Base-by-base conservation (phyloP, 2,113 vertebrate genomes). In the Ivindomyrus marchei region DNA sequence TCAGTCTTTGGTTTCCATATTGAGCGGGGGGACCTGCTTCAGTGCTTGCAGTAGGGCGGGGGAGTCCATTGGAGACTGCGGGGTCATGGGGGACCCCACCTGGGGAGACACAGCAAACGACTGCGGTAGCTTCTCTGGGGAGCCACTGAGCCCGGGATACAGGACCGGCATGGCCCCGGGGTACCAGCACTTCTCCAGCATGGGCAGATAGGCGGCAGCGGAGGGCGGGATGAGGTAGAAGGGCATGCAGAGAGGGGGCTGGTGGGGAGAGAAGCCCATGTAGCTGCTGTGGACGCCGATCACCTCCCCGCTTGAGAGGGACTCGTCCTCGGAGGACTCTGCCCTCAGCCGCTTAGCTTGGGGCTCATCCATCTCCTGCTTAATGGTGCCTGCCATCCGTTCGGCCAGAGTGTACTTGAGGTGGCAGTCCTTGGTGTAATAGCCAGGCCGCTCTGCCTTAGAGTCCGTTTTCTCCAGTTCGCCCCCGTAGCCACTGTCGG, bases 171-270 rank as follows among this genome's bases (percentile, higher is more conserved):
- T 94, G 0, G 97, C 96, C 0, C 97, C 96, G 0, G 97, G 95
- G 92, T 99, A 99, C 98, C 98, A 99, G 94, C 97, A 98, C 92
- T 99, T 99, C 94, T 99, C 98, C 96, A 99, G 94, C 97, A 99
- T 97, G 90, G 98, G 98, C 93, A 98, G 95, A 62, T 99, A 99
- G 9, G 98, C 97, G 0, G 98, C 98, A 0, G 98, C 97, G 0
- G 98, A 95, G 0, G 97, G 97, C 0, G 98, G 98, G 93, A 99
- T 95, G 93, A 99, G 94, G 94, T 99, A 99, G 96, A 99, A 99
- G 90, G 98, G 98, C 94, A 99, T 96, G 95, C 98, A 99, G 31
- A 99, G 93, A 0, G 97, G 97, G 3, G 97, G 95, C 93, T 98
- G 98, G 94, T 97, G 97, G 0, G 97, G 93, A 15, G 97, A 97